phyloP scores from a whole-genome alignment of 2,797 vertebrate species.

The Cottoperca gobio region DNA sequence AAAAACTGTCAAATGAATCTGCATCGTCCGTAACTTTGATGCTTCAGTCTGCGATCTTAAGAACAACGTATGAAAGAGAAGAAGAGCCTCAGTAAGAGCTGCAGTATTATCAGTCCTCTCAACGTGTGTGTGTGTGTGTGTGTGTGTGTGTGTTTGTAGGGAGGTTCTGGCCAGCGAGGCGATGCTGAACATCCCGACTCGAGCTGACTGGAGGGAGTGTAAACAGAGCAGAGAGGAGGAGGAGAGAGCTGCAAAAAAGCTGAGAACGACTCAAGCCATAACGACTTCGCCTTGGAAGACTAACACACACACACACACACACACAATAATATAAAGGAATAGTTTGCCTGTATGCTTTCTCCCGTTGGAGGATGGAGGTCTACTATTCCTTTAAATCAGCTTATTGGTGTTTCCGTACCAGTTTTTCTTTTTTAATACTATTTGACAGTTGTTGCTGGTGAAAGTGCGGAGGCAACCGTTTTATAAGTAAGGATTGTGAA shows the following conservation, averaged over 20 bases:
- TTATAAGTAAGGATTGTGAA: too few species aligned
- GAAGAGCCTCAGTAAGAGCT: too few species aligned
- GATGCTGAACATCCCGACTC: slow-evolving; percentile 90
- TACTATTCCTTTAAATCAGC: too few species aligned
- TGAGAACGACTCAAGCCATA: slow-evolving; percentile 89
- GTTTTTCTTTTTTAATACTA: too few species aligned
- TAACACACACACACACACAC: slow-evolving; percentile 29
- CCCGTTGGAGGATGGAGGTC: rapidly evolving
- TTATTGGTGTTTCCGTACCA: too few species aligned
- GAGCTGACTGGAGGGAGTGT: slow-evolving; percentile 94
- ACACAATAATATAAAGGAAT: neutral
- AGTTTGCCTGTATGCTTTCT: rapidly evolving
- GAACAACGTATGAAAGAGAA: too few species aligned
- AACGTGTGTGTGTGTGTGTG: slow-evolving; percentile 6
- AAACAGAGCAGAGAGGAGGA: slow-evolving; percentile 89
- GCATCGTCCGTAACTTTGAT: too few species aligned
- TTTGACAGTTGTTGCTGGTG: too few species aligned
- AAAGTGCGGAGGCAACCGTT: too few species aligned
- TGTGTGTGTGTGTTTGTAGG: slow-evolving; percentile 64
- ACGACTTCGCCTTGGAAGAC: slow-evolving; percentile 87
- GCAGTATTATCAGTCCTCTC: neutral
- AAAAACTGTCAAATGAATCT: too few species aligned
- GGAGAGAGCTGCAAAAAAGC: slow-evolving; percentile 81
- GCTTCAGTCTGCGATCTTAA: too few species aligned
- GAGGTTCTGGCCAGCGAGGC: slow-evolving; percentile 93